Base-by-base conservation (phyloP, 2,113 vertebrate genomes). In the Cephalophus harveyi region DNA sequence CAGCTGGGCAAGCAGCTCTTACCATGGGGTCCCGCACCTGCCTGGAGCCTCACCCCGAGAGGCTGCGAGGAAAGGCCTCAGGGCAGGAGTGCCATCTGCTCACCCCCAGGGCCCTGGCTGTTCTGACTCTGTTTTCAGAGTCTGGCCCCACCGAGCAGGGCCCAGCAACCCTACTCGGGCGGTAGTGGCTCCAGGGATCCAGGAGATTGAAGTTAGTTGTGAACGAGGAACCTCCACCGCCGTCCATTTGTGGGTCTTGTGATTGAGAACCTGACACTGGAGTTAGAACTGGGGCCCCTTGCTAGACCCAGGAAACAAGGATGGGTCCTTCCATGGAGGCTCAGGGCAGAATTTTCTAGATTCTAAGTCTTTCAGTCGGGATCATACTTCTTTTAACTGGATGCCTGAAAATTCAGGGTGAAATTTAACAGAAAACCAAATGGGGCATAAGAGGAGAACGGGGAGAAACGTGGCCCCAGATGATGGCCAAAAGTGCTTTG, bases 401-500 rank as follows among this genome's bases (percentile, higher is more conserved):
- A 92, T 55, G 9, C 85, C 95, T 96, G 71, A 54, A 67, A 93
- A 90, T 91, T 78, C 27, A 92, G 36, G 33, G 67, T 87, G 74
- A 96, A 62, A 84, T 55, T 89, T 52, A 90, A 91, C 57, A 89
- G 50, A 94, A 98, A 97, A 40, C 57, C 57, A 96, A 92, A 50
- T 86, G 48, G 87, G 28, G 16, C 16, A 91, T 79, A 85, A 88
- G 95, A 97, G 57, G 87, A 62, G 95, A 97, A 94, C 15, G 15
- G 95, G 46, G 89, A 96, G 94, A 89, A 87, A 91, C 50, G 25
- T 97, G 94, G 50, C 6, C 30, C 59, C 55, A 50, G 79, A n/a
- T 3, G 85, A 21, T 95, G 96, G 71, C 97, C 87, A 96, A 97
- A 97, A 97, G 97, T 43, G 3, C 46, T 55, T 60, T 93, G 90